These are phyloP conservation scores for Eudyptes chrysolophus DNA, from an alignment of 2,113 vertebrate species.

Conservation along the genomic window DNA sequence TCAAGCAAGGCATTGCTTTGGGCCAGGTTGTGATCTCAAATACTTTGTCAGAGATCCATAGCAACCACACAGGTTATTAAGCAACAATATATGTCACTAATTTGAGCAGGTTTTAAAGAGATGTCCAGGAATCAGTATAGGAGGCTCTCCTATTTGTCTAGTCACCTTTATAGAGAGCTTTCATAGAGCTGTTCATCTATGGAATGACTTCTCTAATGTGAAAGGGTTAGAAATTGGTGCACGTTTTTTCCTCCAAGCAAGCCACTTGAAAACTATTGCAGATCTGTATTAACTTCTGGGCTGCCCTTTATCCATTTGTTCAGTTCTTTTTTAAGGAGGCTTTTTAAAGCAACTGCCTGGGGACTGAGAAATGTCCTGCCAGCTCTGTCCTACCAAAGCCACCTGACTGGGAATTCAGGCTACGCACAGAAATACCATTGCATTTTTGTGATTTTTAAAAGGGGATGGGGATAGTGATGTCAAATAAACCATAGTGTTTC, in stretches of 20 bases:
- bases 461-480: not conserved
- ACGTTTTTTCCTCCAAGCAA: not conserved
- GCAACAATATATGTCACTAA: not conserved
- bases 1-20: not conserved
- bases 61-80: not conserved
- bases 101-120: not conserved
- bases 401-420: not conserved
- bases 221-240: not conserved
- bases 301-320: not conserved
- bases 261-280: not conserved
- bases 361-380: not conserved
- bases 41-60: not conserved
- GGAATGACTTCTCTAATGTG: not conserved
- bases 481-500: not conserved
- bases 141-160: not conserved
- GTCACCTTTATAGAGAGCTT: not conserved
- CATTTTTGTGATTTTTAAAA: not conserved
- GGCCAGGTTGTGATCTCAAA: not conserved
- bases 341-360: not conserved
- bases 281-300: conserved; percentile 7
- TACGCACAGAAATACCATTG: not conserved
- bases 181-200: not conserved
- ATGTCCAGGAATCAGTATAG: not conserved
- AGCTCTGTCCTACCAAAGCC: not conserved
- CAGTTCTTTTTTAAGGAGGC: not conserved